These are phyloP conservation scores for Epinotia brunnichana DNA, from an alignment of 2,888 invertebrate genomes.

Conservation along the genomic window DNA sequence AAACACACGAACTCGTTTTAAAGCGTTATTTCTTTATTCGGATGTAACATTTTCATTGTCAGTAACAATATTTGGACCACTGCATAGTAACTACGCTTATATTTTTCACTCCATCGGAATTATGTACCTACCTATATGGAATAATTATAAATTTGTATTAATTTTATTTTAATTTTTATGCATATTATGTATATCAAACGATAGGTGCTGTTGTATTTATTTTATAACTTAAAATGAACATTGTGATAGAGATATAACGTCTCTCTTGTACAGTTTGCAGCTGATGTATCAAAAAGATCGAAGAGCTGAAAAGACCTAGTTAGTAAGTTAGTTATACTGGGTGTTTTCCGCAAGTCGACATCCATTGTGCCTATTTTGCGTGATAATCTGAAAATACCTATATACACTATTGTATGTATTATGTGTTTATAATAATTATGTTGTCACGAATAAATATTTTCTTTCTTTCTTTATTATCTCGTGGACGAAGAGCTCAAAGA, in stretches of 20 bases:
- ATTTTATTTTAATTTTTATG: conserved; percentile 68
- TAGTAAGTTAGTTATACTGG: too few relatives aligned
- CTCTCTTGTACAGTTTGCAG: conserved; percentile 63
- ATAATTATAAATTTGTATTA: conserved; percentile 67
- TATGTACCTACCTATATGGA: conserved; percentile 68
- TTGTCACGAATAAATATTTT: too few relatives aligned
- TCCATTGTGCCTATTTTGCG: too few relatives aligned
- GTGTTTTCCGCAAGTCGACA: too few relatives aligned
- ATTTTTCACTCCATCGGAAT: conserved; percentile 65
- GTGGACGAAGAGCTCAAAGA: neutral
- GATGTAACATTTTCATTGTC: conserved; percentile 45
- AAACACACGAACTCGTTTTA: conserved; percentile 63
- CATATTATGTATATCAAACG: conserved; percentile 73
- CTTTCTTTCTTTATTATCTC: too few relatives aligned
- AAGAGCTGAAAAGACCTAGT: conserved; percentile 2
- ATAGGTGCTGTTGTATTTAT: conserved; percentile 81
- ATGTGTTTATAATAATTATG: too few relatives aligned
- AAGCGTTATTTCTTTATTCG: conserved; percentile 64
- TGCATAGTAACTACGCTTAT: conserved; percentile 74
- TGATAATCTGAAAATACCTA: too few relatives aligned
- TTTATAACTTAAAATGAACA: conserved; percentile 72
- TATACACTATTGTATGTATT: too few relatives aligned
- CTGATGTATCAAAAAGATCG: neutral
- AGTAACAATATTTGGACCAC: conserved; percentile 69
- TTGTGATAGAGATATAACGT: conserved; percentile 74